Evolutionary conservation across 2,888 invertebrate species (phyloP), one percentile per base, ranked within the genome.

Genomic region (Acanthosepion esculentum): DNA sequence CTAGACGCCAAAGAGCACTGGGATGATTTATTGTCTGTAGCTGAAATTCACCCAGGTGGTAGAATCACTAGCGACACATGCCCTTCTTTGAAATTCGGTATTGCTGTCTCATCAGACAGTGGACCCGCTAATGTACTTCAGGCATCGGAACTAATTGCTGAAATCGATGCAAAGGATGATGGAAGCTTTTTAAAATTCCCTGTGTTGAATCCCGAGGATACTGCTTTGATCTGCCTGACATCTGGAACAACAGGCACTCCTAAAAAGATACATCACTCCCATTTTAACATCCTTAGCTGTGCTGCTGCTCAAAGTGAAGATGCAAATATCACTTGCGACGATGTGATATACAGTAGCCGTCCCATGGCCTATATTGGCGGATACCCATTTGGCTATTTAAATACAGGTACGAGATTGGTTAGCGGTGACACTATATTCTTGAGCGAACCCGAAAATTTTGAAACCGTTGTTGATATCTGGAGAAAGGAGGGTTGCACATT

Each of bases 331-430:
- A 50, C 6, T 5, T 26, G n/a, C 12, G 7, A 92, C 12, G 92
- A 92, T 48, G 50, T 48, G 4, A 15, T 4, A 29, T 92, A 92
- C 18, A 50, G 15, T 29, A 50, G 50, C 29, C 92, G 92, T 6
- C 92, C 92, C 5, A 92, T 92, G 92, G 48, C 48, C 15, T 92
- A 92, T 50, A 26, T 92, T 48, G 92, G 48, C 7, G 92, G 92
- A 23, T 48, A 92, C 48, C 92, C 92, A 3, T 48, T 50, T n/a
- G 0, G 10, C 4, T 92, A 50, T 92, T 23, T 92, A 26, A 15
- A 7, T 2, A 7, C 26, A 50, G 92, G 92, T 18, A 12, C 29
- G 12, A 50, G 10, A 48, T 6, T n/a, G 10, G 50, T 92, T n/a
- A 92, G 26, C 12, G 92, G 92, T 29, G 50, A 92, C 23, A 15